Evolutionary conservation across 2,113 vertebrate species (phyloP).

Genomic region (Scomber scombrus): DNA sequence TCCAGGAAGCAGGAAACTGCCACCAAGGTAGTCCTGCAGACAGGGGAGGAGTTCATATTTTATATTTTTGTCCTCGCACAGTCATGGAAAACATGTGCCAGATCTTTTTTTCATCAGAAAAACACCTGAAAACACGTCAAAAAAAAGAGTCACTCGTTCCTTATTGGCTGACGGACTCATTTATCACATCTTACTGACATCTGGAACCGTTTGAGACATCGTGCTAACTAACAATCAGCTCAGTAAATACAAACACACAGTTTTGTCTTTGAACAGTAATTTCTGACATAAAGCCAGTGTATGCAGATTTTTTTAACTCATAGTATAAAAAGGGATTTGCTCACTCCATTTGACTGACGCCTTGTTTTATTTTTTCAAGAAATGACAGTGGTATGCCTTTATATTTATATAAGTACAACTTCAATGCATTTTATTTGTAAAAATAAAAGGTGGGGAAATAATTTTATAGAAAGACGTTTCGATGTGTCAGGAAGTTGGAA

Average conservation of each 20-base stretch:
- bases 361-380: neutral
- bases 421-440: neutral
- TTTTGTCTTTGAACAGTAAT: neutral
- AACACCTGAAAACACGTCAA: too few species aligned
- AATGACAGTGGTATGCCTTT: neutral
- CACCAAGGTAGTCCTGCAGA: too few species aligned
- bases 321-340: constrained; percentile 2
- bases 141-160: too few species aligned
- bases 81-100: too few species aligned
- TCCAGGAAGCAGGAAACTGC: too few species aligned
- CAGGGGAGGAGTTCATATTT: too few species aligned
- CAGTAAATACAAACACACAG: neutral
- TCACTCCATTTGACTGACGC: neutral
- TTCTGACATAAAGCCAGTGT: neutral
- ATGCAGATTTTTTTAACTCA: neutral
- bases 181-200: too few species aligned
- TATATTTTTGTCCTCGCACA: too few species aligned
- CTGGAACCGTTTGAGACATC: too few species aligned
- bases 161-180: too few species aligned
- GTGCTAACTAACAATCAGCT: too few species aligned
- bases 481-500: neutral
- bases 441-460: neutral
- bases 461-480: neutral
- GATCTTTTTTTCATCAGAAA: too few species aligned
- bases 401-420: constrained; percentile 4